Evolutionary conservation across 1,140 invertebrate species (phyloP), one percentile per base, ranked within the genome.

Genomic region (Luehdorfia chinensis): DNA sequence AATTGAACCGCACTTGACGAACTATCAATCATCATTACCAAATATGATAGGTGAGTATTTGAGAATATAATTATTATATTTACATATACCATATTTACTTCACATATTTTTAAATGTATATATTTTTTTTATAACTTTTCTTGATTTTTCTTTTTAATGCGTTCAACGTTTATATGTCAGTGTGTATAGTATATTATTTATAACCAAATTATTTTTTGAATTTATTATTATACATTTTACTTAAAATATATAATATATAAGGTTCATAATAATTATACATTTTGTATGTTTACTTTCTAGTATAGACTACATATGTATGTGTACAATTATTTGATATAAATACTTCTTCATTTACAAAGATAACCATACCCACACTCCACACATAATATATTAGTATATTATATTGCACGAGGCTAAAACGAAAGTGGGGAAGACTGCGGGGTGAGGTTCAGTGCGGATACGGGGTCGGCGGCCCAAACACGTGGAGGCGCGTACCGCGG

Each of bases 401-500:
- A 14, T 43, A 30, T 43, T 43, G 25, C 25, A 43, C 39, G 39
- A 43, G 39, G 33, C 27, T 65, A 56, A 50, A 59, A 65, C 51
- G 63, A 66, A 71, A 68, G 65, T 69, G 61, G 72, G 66, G 59
- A 50, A 51, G 62, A 47, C 63, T 56, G 66, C 61, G 63, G 60
- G 66, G 49, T 33, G 69, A 54, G 66, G 59, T 54, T 56, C 50
- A 55, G 61, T 55, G 68, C 63, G 69, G 62, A 61, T 57, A 61
- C 62, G 68, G 69, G 75, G 75, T 76, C 71, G 75, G 64, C 76
- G 75, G 68, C 77, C 70, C 68, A 73, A 56, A 69, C 83, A 81
- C 78, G 83, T 84, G 80, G 83, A 87, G 80, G 77, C 83, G 53
- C 47, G 63, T 60, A 84, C 83, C 73, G 78, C 71, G 79, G 77